Base-by-base conservation (phyloP, 2,797 vertebrate species). In the Danio choprae region DNA sequence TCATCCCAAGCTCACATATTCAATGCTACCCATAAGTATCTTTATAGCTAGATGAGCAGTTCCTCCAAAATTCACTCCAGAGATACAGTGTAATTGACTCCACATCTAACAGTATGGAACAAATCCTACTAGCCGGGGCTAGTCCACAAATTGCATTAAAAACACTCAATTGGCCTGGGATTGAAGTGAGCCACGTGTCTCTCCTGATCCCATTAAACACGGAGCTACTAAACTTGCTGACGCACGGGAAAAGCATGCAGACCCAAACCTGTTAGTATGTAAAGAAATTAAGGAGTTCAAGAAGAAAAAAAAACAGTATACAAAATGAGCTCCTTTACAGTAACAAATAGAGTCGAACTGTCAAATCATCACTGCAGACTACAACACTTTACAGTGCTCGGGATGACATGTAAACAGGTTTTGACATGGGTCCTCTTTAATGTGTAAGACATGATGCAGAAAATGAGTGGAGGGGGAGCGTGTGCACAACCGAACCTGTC, bases 51-150 rank as follows among this genome's bases (percentile, higher is more conserved):
- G 91, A 93, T 92, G 92, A 92, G 92, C 93, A 94, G 92, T 94
- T 91, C 91, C 89, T 92, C 89, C 90, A 94, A 29, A 93, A 94
- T 91, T 91, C 91, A 93, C 92, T 92, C 93, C 88, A 87, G 91
- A 93, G 91, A 94, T 94, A 91, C 90, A 89, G 88, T 93, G 94
- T 94, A 95, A 94, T 94, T 94, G 93, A 94, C 92, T 94, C 92
- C 91, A 91, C 93, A 92, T 95, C 92, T 94, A 95, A 95, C 92
- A 93, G 93, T 93, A 94, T 92, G 94, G 94, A 95, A 95, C 94
- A 94, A 95, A 95, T 95, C 93, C 93, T 92, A 92, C 91, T 91
- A 91, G 93, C 92, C 89, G 89, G 93, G 91, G 93, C 91, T 74
- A 94, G 91, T 93, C 91, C 90, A 92, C 92, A 94, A 95, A 95